Evolutionary conservation across 2,888 invertebrate genomes (phyloP).

Genomic region (Orchestes rusci): DNA sequence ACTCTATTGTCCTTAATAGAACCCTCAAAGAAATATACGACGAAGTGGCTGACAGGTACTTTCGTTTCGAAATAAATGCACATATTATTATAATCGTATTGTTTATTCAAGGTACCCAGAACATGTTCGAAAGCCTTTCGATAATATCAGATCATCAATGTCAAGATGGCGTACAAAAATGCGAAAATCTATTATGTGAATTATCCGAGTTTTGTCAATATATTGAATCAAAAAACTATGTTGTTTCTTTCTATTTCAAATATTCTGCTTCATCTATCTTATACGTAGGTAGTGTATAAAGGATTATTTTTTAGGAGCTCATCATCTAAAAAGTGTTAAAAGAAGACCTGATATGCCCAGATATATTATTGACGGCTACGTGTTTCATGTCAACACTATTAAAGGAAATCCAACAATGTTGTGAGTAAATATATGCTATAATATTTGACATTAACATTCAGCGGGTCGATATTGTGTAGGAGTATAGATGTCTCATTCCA

Average conservation of each 20-base stretch:
- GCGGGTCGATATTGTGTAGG: too few species aligned
- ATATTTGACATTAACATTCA: too few species aligned
- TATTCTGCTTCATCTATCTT: not conserved
- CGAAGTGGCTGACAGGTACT: slow-evolving; percentile 28
- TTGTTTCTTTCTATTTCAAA: not conserved
- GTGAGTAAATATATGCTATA: slow-evolving; percentile 34
- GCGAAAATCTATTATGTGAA: slow-evolving; percentile 4
- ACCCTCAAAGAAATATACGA: slow-evolving; percentile 28
- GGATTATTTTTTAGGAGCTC: too few species aligned
- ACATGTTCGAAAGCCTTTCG: slow-evolving; percentile 26
- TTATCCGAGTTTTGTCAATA: too few species aligned
- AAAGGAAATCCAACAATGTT: slow-evolving; percentile 42
- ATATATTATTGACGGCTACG: slow-evolving; percentile 43
- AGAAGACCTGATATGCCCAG: slow-evolving; percentile 40
- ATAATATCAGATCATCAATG: slow-evolving; percentile 25
- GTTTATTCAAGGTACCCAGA: slow-evolving; percentile 31
- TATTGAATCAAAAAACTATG: not conserved
- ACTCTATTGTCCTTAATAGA: slow-evolving; percentile 16
- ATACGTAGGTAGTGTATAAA: not conserved
- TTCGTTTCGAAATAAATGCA: too few species aligned
- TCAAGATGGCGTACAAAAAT: slow-evolving; percentile 23
- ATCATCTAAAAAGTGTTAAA: too few species aligned
- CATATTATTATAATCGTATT: too few species aligned
- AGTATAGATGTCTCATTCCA: slow-evolving; percentile 28
- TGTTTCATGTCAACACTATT: slow-evolving; percentile 42